Evolutionary conservation across 2,888 invertebrate genomes (phyloP).

Genomic region (Ophraella communa): DNA sequence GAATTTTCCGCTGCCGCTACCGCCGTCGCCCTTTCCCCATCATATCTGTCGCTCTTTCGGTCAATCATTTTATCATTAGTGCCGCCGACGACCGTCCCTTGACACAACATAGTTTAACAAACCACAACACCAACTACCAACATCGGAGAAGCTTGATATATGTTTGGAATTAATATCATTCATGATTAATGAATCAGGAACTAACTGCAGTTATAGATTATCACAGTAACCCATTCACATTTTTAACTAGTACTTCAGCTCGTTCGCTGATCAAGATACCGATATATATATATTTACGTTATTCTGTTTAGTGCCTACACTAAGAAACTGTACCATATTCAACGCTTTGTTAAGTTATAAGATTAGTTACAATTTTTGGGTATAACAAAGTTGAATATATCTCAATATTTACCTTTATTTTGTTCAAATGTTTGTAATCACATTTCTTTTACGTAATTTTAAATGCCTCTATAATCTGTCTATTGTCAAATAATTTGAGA

Average conservation of each 20-base stretch:
- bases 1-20: constrained; percentile 23
- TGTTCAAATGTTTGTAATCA: too few relatives aligned
- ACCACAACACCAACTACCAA: constrained; percentile 39
- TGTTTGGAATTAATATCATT: constrained; percentile 56
- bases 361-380: too few relatives aligned
- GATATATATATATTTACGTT: background rate
- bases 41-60: constrained; percentile 49
- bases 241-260: constrained; percentile 19
- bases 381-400: too few relatives aligned
- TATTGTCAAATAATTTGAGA: too few relatives aligned
- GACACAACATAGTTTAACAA: constrained; percentile 48
- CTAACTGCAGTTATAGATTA: constrained; percentile 47
- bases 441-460: too few relatives aligned
- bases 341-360: background rate
- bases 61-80: constrained; percentile 57
- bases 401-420: too few relatives aligned
- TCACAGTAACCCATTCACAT: constrained; percentile 25
- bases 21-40: constrained; percentile 19
- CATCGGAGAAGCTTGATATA: constrained; percentile 55
- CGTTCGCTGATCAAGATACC: background rate
- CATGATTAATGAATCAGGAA: constrained; percentile 56
- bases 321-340: background rate
- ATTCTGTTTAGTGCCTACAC: too few relatives aligned
- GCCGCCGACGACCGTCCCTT: constrained; percentile 32
- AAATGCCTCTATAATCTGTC: too few relatives aligned